Conservation (phyloP, 2,113 vertebrate genomes). For the Nicator chloris region DNA sequence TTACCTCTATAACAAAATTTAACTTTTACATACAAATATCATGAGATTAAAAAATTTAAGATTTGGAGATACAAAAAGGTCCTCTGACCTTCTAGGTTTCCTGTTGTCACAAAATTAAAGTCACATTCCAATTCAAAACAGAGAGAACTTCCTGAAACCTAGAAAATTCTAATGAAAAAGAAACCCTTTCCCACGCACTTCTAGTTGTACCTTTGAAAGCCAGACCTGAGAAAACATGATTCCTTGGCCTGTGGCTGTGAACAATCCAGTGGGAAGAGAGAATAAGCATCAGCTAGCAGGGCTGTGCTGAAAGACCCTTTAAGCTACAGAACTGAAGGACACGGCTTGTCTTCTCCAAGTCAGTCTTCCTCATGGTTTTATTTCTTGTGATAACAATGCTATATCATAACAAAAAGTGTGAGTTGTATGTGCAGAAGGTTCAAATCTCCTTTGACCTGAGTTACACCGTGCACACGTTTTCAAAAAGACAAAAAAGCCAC, state of each 20-base stretch:
- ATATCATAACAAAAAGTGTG: not conserved
- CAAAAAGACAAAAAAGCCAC: not conserved
- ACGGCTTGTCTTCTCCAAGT: not conserved
- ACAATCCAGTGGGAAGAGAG: not conserved
- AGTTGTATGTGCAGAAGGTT: not conserved
- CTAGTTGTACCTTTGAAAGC: not conserved
- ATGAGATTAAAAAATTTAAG: not conserved
- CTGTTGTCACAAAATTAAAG: not conserved
- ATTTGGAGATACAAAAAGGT: not conserved
- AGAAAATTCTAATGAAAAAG: not conserved
- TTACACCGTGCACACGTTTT: accelerated
- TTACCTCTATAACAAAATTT: not conserved
- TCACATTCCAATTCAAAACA: not conserved
- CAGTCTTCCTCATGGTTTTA: not conserved
- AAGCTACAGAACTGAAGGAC: not conserved
- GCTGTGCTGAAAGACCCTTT: not conserved
- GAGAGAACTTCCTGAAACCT: not conserved
- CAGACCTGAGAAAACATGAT: not conserved
- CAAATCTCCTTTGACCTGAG: not conserved
- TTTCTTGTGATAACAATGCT: not conserved
- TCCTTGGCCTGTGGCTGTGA: not conserved
- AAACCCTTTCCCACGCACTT: not conserved
- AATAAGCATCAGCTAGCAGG: not conserved
- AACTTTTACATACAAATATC: not conserved
- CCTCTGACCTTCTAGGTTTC: not conserved